Conservation (phyloP, 2,113 vertebrate genomes). For the Acinonyx jubatus region DNA sequence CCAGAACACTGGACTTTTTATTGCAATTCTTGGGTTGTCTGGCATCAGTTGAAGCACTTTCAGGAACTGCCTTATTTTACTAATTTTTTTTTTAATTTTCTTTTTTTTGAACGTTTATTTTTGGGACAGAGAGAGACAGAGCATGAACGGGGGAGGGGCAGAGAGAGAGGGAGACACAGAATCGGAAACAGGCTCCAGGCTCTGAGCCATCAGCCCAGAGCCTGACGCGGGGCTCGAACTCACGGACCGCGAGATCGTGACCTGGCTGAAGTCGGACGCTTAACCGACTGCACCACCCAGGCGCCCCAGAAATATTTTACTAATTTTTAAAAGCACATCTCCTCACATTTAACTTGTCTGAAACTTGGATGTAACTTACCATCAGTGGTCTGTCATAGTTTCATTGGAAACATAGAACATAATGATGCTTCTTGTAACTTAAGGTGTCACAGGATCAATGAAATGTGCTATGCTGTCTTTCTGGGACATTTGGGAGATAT, state of each 20-base stretch:
- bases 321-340: not conserved
- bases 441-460: not conserved
- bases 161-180: too few species aligned
- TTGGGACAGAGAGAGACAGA: too few species aligned
- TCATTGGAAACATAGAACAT: not conserved
- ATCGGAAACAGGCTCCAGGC: too few species aligned
- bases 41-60: not conserved
- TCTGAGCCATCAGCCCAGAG: too few species aligned
- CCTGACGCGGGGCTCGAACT: too few species aligned
- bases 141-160: too few species aligned
- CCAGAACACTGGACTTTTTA: not conserved
- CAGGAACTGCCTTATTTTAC: not conserved
- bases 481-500: not conserved
- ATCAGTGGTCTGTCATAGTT: not conserved
- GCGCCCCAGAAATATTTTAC: not conserved
- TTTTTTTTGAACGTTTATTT: too few species aligned
- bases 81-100: not conserved
- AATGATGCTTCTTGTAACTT: not conserved
- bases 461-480: not conserved
- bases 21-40: not conserved
- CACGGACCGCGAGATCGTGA: too few species aligned
- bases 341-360: constrained; percentile 14
- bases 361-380: not conserved
- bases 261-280: too few species aligned
- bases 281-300: too few species aligned